Evolutionary conservation across 1,140 invertebrate species (phyloP), one percentile per base, ranked within the genome.

Genomic region (Belonocnema kinseyi): DNA sequence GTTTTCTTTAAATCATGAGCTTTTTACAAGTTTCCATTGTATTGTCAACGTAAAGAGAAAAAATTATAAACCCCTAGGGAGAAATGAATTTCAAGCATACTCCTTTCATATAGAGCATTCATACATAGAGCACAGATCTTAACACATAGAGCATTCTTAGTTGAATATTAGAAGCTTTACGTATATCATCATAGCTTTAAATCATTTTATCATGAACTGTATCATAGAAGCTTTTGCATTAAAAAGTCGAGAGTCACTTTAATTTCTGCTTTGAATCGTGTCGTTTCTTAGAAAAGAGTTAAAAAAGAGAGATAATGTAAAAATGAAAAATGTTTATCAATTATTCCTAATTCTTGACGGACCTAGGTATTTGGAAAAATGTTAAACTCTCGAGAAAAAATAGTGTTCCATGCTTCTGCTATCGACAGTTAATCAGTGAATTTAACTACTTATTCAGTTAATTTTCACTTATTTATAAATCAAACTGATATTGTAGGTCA

Each of bases 191-290:
- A 74, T 11, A 74, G 51, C 73, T 74, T 66, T n/a, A 26, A 66
- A 40, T n/a, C 61, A 40, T 40, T 61, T 16, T 61, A 46, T 46
- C 61, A 66, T 16, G 14, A 66, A 66, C 13, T 66, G 33, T 21
- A 40, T 40, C 26, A 16, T 66, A 66, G 61, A 66, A 46, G 61
- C 61, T 66, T 66, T 40, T 66, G 12, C 21, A 66, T n/a, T n/a
- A 16, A 66, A 46, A 40, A 46, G 26, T 46, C 10, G 40, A 10
- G 7, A 46, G 40, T 46, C 40, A 46, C 13, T 66, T 7, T 33
- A 46, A 66, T 40, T 46, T 46, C 26, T 66, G 61, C 4, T 66
- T 66, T 66, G 33, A 66, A 66, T 66, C 33, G n/a, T 46, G 14
- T 7, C 10, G 12, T 40, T 26, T 8, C 2, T 40, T 66, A 16